Conservation (phyloP, 2,113 vertebrate genomes). For the Paratilapia polleni region DNA sequence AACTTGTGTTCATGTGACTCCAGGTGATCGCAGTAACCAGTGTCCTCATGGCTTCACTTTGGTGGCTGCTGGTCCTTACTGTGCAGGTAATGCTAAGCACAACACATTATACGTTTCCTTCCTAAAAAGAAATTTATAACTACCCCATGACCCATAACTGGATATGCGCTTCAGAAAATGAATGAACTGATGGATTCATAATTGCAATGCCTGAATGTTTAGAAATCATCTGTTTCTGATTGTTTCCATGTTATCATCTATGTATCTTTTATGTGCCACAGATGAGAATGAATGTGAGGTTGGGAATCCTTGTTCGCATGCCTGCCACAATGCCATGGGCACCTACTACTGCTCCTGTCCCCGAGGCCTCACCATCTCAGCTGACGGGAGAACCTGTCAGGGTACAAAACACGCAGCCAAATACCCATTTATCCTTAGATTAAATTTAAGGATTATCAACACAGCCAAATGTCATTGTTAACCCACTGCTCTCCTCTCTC, state of each 20-base stretch:
- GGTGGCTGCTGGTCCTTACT: conserved; percentile 88
- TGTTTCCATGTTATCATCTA: accelerated
- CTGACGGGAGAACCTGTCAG: conserved; percentile 91
- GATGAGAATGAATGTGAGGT: conserved; percentile 92
- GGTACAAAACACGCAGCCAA: conserved; percentile 76
- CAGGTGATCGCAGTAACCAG: conserved; percentile 94
- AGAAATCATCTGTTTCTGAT: neutral
- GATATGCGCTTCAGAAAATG: neutral
- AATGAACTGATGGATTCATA: neutral
- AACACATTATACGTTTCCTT: neutral
- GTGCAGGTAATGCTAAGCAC: conserved; percentile 83
- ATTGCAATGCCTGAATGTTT: accelerated
- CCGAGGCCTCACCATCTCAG: conserved; percentile 89
- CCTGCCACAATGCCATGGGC: conserved; percentile 91
- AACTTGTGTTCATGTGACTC: neutral
- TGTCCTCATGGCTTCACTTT: conserved; percentile 90
- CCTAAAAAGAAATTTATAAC: neutral
- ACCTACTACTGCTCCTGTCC: conserved; percentile 95
- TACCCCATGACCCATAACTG: neutral
- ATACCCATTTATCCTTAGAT: no score
- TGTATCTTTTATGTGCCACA: conserved; percentile 56
- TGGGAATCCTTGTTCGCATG: conserved; percentile 90
- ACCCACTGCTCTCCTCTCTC: conserved; percentile 1
- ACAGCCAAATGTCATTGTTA: no score
- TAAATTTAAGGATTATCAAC: no score